Percentiles rank a stretch among this genome's conserved stretches.
Conservation (phyloP, 2,888 invertebrate genomes). For the Drosophila birchii region DNA sequence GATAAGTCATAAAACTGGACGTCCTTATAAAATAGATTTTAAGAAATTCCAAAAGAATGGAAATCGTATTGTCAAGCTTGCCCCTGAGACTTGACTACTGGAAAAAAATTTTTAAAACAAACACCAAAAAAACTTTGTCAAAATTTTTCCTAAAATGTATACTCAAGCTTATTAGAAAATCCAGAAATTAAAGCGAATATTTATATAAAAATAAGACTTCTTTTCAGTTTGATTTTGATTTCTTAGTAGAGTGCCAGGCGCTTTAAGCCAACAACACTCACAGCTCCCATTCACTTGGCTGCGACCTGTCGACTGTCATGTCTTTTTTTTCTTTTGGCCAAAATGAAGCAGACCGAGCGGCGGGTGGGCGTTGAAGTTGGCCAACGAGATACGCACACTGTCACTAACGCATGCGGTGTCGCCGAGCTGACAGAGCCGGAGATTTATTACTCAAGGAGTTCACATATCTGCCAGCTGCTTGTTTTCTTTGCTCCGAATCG, state of each 20-base stretch:
- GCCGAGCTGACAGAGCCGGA: conserved; percentile 45
- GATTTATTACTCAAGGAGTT: conserved; percentile 57
- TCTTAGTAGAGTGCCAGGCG: conserved; percentile 16
- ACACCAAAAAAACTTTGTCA: not conserved
- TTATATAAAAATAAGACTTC: not conserved
- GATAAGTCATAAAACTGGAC: not conserved
- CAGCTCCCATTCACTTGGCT: conserved; percentile 49
- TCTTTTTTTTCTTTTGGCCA: conserved; percentile 26
- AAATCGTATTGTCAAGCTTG: not conserved
- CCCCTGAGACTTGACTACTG: not conserved
- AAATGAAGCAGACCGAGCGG: conserved; percentile 17
- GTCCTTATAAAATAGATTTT: conserved; percentile 31
- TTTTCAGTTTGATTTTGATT: not conserved
- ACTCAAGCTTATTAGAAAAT: not conserved
- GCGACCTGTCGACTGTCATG: conserved; percentile 45
- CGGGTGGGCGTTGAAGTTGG: conserved; percentile 52
- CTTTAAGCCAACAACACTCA: conserved; percentile 24
- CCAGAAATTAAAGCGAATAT: not conserved
- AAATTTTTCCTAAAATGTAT: not conserved
- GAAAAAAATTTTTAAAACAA: not conserved
- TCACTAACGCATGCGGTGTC: conserved; percentile 45
- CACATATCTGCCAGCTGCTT: conserved; percentile 25
- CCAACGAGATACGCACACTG: conserved; percentile 47
- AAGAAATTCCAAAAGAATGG: not conserved
- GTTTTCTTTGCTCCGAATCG: conserved; percentile 30